These are phyloP conservation scores for Cryptus viduatorius DNA, from an alignment of 2,888 invertebrate genomes.

Conservation along the genomic window DNA sequence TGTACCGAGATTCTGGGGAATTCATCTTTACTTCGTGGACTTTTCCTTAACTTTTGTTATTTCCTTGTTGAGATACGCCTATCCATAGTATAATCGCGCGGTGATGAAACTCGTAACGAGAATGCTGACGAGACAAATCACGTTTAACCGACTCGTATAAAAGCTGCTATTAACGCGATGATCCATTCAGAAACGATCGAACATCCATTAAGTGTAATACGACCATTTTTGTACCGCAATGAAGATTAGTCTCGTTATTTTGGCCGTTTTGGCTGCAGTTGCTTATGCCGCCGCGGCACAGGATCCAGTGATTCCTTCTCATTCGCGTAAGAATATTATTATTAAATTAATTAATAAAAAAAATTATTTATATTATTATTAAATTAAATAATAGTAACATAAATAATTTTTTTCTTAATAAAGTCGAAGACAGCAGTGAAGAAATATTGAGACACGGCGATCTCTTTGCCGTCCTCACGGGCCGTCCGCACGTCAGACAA, in stretches of 20 bases:
- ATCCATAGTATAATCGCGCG: not conserved
- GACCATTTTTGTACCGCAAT: conserved; percentile 20
- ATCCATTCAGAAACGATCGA: conserved; percentile 36
- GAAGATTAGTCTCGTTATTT: conserved; percentile 46
- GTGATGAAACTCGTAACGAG: not conserved
- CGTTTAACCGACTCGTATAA: conserved; percentile 47
- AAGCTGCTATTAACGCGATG: conserved; percentile 29
- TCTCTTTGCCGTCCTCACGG: no score
- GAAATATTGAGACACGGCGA: no score
- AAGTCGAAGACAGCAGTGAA: no score
- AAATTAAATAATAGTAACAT: no score
- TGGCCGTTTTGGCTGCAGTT: conserved; percentile 24
- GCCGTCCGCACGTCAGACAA: conserved; percentile 38
- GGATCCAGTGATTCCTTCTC: not conserved
- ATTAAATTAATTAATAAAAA: not conserved
- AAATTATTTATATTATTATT: not conserved
- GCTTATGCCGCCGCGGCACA: conserved; percentile 8
- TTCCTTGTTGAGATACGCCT: conserved; percentile 25
- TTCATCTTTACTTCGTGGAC: not conserved
- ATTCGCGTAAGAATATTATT: conserved; percentile 4
- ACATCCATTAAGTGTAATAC: conserved; percentile 17
- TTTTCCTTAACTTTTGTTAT: conserved; percentile 19
- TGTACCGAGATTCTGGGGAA: not conserved
- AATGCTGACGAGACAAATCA: not conserved
- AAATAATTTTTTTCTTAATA: not conserved